Conservation (phyloP, 2,797 vertebrate genomes). For the Taenioides sp. region DNA sequence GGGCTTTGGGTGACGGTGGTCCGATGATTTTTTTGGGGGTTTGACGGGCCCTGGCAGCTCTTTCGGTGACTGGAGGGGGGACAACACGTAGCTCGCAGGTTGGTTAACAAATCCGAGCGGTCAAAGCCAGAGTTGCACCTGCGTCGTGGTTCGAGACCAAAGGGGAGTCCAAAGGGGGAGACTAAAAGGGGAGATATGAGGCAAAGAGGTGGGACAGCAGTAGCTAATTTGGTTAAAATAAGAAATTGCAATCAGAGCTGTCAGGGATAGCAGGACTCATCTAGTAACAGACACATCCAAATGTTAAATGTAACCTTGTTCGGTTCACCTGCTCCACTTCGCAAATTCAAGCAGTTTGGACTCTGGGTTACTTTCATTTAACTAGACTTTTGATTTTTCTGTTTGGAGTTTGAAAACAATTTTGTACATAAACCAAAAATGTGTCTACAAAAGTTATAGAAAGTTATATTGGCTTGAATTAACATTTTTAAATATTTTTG, state of each 20-base stretch:
- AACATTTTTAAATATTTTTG: too few species aligned
- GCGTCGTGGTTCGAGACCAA: constrained; percentile 41
- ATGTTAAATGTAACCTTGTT: neutral
- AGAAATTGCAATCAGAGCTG: neutral
- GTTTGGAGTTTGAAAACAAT: too few species aligned
- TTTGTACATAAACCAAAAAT: too few species aligned
- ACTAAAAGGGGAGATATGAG: neutral
- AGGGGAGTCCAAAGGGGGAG: neutral
- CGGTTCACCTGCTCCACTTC: neutral
- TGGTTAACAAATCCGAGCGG: constrained; percentile 52
- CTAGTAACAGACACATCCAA: neutral
- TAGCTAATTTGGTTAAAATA: neutral
- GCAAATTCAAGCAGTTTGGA: neutral
- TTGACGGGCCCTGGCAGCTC: constrained; percentile 57
- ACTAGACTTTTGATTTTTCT: too few species aligned
- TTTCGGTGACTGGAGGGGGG: constrained; percentile 50
- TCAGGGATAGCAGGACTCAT: neutral
- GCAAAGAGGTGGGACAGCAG: neutral
- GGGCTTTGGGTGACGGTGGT: constrained; percentile 8
- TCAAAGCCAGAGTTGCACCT: constrained; percentile 42
- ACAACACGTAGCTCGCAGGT: constrained; percentile 53
- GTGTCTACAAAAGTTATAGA: too few species aligned
- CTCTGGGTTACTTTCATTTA: too few species aligned
- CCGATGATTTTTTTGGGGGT: constrained; percentile 32
- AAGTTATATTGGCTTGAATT: too few species aligned